phyloP scores from a whole-genome alignment of 2,888 invertebrate species.

The Eupithecia exiguata region DNA sequence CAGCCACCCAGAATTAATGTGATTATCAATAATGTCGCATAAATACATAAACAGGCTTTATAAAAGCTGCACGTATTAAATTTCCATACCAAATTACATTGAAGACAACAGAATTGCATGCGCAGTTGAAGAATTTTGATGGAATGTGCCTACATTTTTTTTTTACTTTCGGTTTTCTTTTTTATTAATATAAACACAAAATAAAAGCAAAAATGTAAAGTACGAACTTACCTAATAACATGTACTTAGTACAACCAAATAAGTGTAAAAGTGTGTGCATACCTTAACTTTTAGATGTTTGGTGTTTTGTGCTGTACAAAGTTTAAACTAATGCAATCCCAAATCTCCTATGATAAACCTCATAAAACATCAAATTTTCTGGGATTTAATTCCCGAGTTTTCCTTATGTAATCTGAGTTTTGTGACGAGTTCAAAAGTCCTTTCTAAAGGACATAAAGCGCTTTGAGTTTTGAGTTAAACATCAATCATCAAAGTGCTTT shows the following conservation, averaged over 20 bases:
- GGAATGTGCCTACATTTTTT: neutral
- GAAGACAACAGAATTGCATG: neutral
- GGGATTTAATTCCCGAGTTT: too few species aligned
- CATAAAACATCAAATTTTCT: too few species aligned
- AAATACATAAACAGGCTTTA: conserved; percentile 4
- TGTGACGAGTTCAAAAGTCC: too few species aligned
- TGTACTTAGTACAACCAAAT: neutral
- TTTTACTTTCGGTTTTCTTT: neutral
- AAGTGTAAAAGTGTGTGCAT: neutral
- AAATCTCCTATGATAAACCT: too few species aligned
- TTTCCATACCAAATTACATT: conserved; percentile 4
- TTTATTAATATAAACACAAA: neutral
- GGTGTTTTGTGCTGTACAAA: neutral
- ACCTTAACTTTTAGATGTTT: neutral
- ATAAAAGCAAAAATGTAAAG: neutral
- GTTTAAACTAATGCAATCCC: neutral
- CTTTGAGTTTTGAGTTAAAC: too few species aligned
- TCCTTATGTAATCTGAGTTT: too few species aligned
- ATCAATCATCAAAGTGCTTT: too few species aligned
- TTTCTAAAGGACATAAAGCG: too few species aligned
- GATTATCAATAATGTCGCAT: neutral
- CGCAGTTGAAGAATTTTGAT: conserved; percentile 1
- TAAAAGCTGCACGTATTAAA: conserved; percentile 1
- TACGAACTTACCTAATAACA: neutral
- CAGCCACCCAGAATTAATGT: neutral